phyloP scores from a whole-genome alignment of 2,888 invertebrate species.

The Xestia c-nigrum region DNA sequence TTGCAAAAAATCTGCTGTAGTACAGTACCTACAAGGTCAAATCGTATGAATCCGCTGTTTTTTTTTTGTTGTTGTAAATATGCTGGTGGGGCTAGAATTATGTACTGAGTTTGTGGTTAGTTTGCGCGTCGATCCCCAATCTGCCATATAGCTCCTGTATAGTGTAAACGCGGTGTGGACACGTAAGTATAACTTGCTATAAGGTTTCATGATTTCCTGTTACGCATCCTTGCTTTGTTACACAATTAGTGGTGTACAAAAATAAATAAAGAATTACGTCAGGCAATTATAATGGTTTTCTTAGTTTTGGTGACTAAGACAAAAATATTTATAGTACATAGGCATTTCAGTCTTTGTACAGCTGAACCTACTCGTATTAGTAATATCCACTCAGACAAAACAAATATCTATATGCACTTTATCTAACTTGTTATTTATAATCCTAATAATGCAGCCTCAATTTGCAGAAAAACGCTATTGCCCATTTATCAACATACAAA shows the following conservation, averaged over 20 bases:
- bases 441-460: not conserved
- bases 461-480: conserved; percentile 16
- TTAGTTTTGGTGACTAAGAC: conserved; percentile 46
- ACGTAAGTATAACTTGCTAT: conserved; percentile 43
- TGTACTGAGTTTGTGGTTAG: not conserved
- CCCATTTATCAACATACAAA: conserved; percentile 8
- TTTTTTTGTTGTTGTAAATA: not conserved
- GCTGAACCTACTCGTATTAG: not conserved
- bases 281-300: conserved; percentile 33
- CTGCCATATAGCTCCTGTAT: not conserved
- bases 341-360: not conserved
- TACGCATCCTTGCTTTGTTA: conserved; percentile 49
- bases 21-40: not conserved
- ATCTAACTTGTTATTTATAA: conserved; percentile 30
- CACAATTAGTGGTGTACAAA: conserved; percentile 38
- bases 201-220: conserved; percentile 56
- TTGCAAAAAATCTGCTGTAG: not conserved
- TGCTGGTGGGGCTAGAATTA: not conserved
- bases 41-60: not conserved
- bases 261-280: conserved; percentile 52
- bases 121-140: not conserved
- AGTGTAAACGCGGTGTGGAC: not conserved
- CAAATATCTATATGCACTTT: not conserved
- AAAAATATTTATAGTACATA: conserved; percentile 30
- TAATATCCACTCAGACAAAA: conserved; percentile 16